Evolutionary conservation across 2,888 invertebrate species (phyloP).

Genomic region (Sylvicola cinctus): DNA sequence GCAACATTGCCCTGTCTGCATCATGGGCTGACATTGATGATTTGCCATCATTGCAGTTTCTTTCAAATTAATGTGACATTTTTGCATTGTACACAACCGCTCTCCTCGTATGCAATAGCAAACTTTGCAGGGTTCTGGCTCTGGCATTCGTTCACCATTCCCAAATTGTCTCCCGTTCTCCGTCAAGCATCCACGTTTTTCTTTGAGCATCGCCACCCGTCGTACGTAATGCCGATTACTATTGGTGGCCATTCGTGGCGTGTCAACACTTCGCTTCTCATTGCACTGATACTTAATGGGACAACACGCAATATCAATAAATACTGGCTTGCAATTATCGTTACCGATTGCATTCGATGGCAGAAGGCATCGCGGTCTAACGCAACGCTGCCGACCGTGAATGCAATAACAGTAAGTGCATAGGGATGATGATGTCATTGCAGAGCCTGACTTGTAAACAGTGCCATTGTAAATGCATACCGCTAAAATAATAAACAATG

Average conservation of each 20-base stretch:
- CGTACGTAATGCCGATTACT: too few species aligned
- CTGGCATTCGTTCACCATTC: constrained; percentile 17
- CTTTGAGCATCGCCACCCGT: too few species aligned
- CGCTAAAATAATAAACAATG: constrained; percentile 8
- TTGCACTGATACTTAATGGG: constrained; percentile 59
- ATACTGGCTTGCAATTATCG: constrained; percentile 32
- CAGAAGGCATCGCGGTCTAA: constrained; percentile 59
- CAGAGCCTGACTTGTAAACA: constrained; percentile 33
- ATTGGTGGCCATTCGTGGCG: too few species aligned
- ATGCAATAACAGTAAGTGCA: constrained; percentile 80
- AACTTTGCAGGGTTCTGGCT: constrained; percentile 36
- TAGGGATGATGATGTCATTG: constrained; percentile 55
- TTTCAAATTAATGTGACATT: constrained; percentile 52
- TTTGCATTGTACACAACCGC: constrained; percentile 50
- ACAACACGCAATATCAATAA: constrained; percentile 39
- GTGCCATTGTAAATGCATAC: constrained; percentile 23
- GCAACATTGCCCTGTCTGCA: constrained; percentile 60
- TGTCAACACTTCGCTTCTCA: neutral
- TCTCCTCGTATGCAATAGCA: constrained; percentile 62
- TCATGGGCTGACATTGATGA: constrained; percentile 48
- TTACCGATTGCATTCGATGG: constrained; percentile 39
- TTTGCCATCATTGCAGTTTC: too few species aligned
- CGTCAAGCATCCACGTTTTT: too few species aligned
- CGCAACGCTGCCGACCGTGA: constrained; percentile 45
- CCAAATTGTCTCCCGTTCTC: too few species aligned